Base-by-base conservation (phyloP, 2,888 invertebrate genomes). In the Copidosoma aretas region DNA sequence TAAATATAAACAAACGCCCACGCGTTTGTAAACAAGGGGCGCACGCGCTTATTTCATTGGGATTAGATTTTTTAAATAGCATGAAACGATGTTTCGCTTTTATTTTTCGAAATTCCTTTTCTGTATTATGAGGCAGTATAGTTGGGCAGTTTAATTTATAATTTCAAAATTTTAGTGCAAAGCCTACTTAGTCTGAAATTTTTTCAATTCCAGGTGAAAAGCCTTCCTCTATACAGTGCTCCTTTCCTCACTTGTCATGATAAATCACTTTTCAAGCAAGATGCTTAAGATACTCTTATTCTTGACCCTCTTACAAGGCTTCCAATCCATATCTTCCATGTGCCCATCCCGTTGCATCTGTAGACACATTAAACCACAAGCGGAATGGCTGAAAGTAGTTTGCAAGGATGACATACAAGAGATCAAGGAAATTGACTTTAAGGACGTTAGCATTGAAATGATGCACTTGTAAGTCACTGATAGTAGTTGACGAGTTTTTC, bases 391-490 rank as follows among this genome's bases (percentile, higher is more conserved):
- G 65, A 87, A 88, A 80, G 85, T 91, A 66, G 88, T 87, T 79
- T 91, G 91, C 79, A 89, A 89, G 3, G 89, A 89, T 64, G 84
- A 82, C 63, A 86, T 89, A 25, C 85, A 88, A 68, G 87, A 87
- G 72, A 86, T 91, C 70, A 86, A 86, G 32, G 88, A 88, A 77
- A 85, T 91, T 74, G 88, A 90, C 79, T 81, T 91, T 67, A 86
- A 87, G 75, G 87, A 87, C 79, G 83, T 90, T 71, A 87, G 88
- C 79, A 85, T 85, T 72, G 87, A 88, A 78, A 86, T 91, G 73
- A 86, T 89, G 61, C 90, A 89, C 82, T 83, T 91, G 91, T 91
- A 86, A 88, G 90, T 87, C 68, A 12, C 14, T 59, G 56, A 52
- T 22, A 59, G 17, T 43, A 17, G 56, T 32, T 60, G n/a, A 41